Base-by-base conservation (phyloP, 2,888 invertebrate genomes). In the Tiphia femorata region DNA sequence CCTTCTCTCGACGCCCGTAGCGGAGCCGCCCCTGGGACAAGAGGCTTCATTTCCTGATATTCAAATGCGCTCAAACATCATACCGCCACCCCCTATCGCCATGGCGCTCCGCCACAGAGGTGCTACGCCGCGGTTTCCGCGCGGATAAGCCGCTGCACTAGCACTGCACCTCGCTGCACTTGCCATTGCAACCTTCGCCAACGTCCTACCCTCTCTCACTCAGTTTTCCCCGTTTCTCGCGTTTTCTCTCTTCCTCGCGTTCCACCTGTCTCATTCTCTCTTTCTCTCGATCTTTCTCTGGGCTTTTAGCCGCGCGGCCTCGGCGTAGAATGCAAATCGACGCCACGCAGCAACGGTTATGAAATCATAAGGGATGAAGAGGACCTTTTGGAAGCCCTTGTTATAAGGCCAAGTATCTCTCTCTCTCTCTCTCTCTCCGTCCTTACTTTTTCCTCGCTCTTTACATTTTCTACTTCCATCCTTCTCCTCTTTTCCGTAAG, bases 11-110 rank as follows among this genome's bases (percentile, higher is more conserved):
- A 4, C 14, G 33, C 44, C 29, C 29, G 23, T 25, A n/a, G 55
- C 55, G 42, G 49, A 49, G 57, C 58, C 53, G 55, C 69, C 66
- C 65, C 55, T 65, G 78, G 70, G 76, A 76, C 71, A 67, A 71
- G 77, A 73, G 75, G 78, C 78, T 81, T 81, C 80, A 81, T 81
- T 81, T 81, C 79, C 81, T 78, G 80, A 81, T 81, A 81, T 81
- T 81, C 80, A 81, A 81, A 81, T 81, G 76, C 71, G 79, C 60
- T 81, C 79, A 79, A 81, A 79, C 79, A 81, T 81, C 78, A 77
- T 72, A 71, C 62, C 68, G 33, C 71, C 55, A 56, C 75, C 76
- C 68, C 54, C 57, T 63, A 56, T n/a, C n/a, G n/a, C n/a, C n/a
- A n/a, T n/a, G n/a, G n/a, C n/a, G n/a, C n/a, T n/a, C n/a, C 55